These are phyloP conservation scores for Drosophila testacea DNA, from an alignment of 2,888 invertebrate species.

Conservation along the genomic window DNA sequence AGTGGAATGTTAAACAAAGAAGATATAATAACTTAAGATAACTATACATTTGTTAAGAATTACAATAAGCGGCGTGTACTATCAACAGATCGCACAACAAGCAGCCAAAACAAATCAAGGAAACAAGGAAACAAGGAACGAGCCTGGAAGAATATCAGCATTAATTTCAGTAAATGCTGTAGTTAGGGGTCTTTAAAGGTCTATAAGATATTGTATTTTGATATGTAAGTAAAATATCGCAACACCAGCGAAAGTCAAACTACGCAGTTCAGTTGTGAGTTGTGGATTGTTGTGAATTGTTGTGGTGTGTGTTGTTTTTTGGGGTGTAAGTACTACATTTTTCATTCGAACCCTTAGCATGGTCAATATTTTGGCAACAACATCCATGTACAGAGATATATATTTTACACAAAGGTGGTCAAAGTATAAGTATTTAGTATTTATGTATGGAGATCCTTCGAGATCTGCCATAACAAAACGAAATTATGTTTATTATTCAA, in stretches of 20 bases:
- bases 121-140: constrained; percentile 30
- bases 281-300: constrained; percentile 3
- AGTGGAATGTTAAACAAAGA: constrained; percentile 2
- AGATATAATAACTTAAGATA: not conserved
- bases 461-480: constrained; percentile 53
- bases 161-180: constrained; percentile 30
- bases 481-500: constrained; percentile 56
- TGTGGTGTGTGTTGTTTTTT: constrained; percentile 24
- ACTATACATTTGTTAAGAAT: constrained; percentile 20
- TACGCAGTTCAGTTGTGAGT: constrained; percentile 44
- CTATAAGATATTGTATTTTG: constrained; percentile 18
- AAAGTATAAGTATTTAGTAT: not conserved
- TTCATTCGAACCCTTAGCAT: constrained; percentile 45
- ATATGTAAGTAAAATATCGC: constrained; percentile 44
- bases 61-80: constrained; percentile 57
- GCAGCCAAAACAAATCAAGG: constrained; percentile 58
- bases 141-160: constrained; percentile 37
- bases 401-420: constrained; percentile 51
- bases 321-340: constrained; percentile 50
- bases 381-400: constrained; percentile 57
- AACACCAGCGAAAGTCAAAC: constrained; percentile 71
- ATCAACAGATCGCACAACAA: constrained; percentile 62
- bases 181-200: constrained; percentile 37
- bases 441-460: constrained; percentile 19
- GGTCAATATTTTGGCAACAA: constrained; percentile 47